A percentile compares a stretch with the other conserved stretches of the same genome.
Evolutionary conservation across 1,140 invertebrate genomes (phyloP).

Genomic region (Monomorium pharaonis): DNA sequence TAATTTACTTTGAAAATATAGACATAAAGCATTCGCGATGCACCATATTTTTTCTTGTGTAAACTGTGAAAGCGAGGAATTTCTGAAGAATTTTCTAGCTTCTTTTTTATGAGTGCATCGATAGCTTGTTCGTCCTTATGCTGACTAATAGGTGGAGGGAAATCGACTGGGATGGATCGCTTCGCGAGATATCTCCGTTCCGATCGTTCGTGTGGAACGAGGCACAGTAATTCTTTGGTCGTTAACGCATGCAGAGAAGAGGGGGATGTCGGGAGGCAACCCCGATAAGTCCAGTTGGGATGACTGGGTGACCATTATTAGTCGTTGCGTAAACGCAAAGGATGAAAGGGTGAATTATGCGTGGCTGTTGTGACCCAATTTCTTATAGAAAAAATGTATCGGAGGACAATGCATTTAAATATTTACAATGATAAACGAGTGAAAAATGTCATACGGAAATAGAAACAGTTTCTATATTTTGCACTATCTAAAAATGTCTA

Average conservation of each 20-base stretch:
- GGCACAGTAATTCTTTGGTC: slow-evolving; percentile 51
- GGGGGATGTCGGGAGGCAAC: not conserved
- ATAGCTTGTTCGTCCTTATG: not conserved
- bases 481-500: no score
- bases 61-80: not conserved
- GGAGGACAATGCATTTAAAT: not conserved
- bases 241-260: slow-evolving; percentile 53
- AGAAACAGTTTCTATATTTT: no score
- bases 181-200: slow-evolving; percentile 35
- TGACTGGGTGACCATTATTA: not conserved
- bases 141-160: slow-evolving; percentile 9
- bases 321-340: not conserved
- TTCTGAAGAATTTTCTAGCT: not conserved
- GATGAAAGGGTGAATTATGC: slow-evolving; percentile 11
- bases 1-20: not conserved
- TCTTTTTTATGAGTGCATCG: not conserved
- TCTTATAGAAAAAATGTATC: not conserved
- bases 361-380: not conserved
- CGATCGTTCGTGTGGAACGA: slow-evolving; percentile 54
- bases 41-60: not conserved
- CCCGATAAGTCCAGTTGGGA: not conserved
- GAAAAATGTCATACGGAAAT: not conserved
- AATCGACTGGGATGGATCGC: slow-evolving; percentile 37
- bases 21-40: not conserved
- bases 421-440: not conserved